Percentiles rank a stretch among this genome's conserved stretches.
Evolutionary conservation across 37 sponge, comb jelly and placozoan genomes (phyloP).

Genomic region (Ianthella basta): DNA sequence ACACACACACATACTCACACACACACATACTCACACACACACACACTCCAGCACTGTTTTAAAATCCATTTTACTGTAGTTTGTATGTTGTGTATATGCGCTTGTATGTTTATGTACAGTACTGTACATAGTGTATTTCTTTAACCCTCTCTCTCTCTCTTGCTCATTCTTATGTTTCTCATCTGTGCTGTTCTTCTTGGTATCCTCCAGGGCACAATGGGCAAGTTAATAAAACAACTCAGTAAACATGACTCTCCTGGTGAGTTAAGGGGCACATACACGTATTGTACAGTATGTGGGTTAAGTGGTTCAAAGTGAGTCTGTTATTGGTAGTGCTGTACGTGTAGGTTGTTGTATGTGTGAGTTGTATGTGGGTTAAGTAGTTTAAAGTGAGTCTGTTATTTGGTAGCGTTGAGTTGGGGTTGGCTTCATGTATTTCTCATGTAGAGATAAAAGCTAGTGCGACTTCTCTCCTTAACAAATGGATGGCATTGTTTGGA

Average conservation of each 20-base stretch:
- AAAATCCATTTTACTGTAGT: too few relatives aligned
- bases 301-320: too few relatives aligned
- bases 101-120: background rate
- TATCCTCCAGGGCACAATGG: slow-evolving; percentile 69
- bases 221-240: slow-evolving; percentile 80
- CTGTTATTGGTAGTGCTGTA: too few relatives aligned
- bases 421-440: background rate
- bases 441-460: slow-evolving; percentile 54
- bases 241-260: slow-evolving; percentile 71
- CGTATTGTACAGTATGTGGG: too few relatives aligned
- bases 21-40: too few relatives aligned
- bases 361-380: too few relatives aligned
- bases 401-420: too few relatives aligned
- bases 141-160: background rate
- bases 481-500: slow-evolving; percentile 81
- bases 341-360: too few relatives aligned
- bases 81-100: too few relatives aligned
- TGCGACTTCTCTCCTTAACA: slow-evolving; percentile 50
- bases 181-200: background rate
- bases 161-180: background rate
- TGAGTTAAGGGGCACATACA: slow-evolving; percentile 17
- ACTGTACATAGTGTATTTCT: background rate
- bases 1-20: too few relatives aligned
- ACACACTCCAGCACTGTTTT: too few relatives aligned
- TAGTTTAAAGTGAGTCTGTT: too few relatives aligned